phyloP scores from a whole-genome alignment of 1,140 invertebrate species.

The Papilio glaucus region DNA sequence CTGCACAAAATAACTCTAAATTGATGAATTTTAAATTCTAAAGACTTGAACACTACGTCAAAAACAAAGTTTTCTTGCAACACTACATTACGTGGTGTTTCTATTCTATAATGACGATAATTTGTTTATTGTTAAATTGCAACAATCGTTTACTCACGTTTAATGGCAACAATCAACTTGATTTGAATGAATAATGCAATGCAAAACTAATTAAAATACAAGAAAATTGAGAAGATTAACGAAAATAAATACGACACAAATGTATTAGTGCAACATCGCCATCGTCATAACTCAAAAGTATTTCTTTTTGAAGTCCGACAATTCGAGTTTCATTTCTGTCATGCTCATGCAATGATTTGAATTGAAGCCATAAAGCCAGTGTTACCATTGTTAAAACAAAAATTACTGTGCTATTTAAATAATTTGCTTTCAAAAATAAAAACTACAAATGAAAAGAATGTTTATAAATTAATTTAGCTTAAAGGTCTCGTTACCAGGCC shows the following conservation, averaged over 20 bases:
- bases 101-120: constrained; percentile 67
- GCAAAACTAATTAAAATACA: background rate
- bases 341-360: constrained; percentile 41
- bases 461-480: background rate
- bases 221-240: background rate
- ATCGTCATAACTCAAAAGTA: constrained; percentile 38
- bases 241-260: background rate
- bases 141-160: constrained; percentile 69
- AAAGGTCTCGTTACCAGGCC: no score
- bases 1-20: background rate
- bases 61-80: constrained; percentile 66
- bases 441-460: background rate
- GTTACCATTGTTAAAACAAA: constrained; percentile 41
- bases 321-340: constrained; percentile 37
- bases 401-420: constrained; percentile 1
- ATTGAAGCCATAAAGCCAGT: constrained; percentile 41
- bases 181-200: constrained; percentile 23
- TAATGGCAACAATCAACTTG: constrained; percentile 69
- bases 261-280: constrained; percentile 36
- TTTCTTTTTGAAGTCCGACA: constrained; percentile 16
- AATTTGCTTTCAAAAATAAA: background rate
- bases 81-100: constrained; percentile 68
- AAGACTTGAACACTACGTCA: constrained; percentile 34
- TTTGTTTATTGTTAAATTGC: constrained; percentile 70
- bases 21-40: background rate